Evolutionary conservation across 1,140 invertebrate species (phyloP), one percentile per base, ranked within the genome.

Genomic region (Xylocopa sonorina): DNA sequence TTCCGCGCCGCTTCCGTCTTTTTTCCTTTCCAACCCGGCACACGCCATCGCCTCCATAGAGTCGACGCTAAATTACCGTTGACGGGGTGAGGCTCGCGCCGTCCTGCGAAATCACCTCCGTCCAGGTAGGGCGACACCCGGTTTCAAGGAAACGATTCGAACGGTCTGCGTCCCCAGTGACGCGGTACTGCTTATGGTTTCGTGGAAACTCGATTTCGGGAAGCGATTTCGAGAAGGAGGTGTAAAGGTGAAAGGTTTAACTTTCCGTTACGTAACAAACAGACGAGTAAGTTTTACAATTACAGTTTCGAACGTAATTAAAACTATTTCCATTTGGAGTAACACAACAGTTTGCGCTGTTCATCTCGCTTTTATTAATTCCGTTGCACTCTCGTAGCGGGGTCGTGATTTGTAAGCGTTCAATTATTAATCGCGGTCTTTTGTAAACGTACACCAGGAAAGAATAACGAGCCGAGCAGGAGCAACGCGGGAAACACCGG

Each of bases 101-200:
- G 14, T n/a, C n/a, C n/a, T 64, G 60, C 34, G 41, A 71, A 80
- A 85, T 78, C 79, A 46, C 58, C 69, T 41, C n/a, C 21, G 14
- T 32, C 32, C 12, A 21, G 1, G 14, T 3, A 21, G 57, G 32
- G 24, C 43, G 27, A 58, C 55, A 51, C 38, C 66, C 32, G 34
- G 27, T 60, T 77, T 77, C 66, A 53, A 3, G 34, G 83, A 81
- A 85, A 74, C 72, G 63, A 84, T 84, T 53, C n/a, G 43, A 48
- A 43, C 58, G 57, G 34, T n/a, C n/a, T 55, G 75, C 64, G 50
- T 58, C n/a, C n/a, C 64, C 27, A 72, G 55, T 16, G 64, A 62
- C 51, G 50, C 24, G 43, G n/a, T 10, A 66, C 6, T 38, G 24
- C 57, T 55, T 51, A 62, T 24, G 50, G 9, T 53, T 84, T 66